Conservation (phyloP, 2,113 vertebrate genomes). For the Dromaius novaehollandiae region DNA sequence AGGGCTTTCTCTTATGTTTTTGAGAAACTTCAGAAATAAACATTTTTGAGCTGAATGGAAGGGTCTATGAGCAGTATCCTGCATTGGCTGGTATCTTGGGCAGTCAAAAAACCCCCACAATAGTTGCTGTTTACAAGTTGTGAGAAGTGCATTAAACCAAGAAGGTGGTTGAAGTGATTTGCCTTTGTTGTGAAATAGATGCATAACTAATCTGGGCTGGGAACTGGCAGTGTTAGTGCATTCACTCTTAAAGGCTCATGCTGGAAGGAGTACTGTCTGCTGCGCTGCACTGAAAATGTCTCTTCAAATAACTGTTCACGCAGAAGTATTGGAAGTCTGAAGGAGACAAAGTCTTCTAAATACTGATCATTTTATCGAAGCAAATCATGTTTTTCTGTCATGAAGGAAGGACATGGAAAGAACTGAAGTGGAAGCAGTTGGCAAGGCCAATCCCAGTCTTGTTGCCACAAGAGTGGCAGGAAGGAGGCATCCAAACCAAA, state of each 20-base stretch:
- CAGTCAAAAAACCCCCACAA: not conserved
- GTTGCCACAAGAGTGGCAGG: slow-evolving; percentile 15
- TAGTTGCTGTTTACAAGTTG: not conserved
- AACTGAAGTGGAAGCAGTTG: slow-evolving; percentile 2
- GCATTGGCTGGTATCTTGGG: not conserved
- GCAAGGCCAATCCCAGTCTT: not conserved
- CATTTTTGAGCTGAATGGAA: not conserved
- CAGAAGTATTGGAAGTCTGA: not conserved
- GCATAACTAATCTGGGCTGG: not conserved
- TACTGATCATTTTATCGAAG: not conserved
- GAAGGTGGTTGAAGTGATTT: not conserved
- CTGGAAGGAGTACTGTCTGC: not conserved
- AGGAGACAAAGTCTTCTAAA: not conserved
- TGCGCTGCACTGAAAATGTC: not conserved
- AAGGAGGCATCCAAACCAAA: slow-evolving; percentile 19
- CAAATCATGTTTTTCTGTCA: not conserved
- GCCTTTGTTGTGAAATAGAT: not conserved
- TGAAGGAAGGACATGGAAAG: not conserved
- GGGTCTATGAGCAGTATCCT: not conserved
- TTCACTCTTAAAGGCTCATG: not conserved
- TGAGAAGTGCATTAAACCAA: not conserved
- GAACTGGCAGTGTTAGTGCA: not conserved
- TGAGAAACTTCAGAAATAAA: not conserved
- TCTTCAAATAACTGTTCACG: rapidly evolving
- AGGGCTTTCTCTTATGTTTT: not conserved